Evolutionary conservation across 2,113 vertebrate genomes (phyloP), one percentile per base, ranked within the genome.

Genomic region (Aegotheles bennettii): DNA sequence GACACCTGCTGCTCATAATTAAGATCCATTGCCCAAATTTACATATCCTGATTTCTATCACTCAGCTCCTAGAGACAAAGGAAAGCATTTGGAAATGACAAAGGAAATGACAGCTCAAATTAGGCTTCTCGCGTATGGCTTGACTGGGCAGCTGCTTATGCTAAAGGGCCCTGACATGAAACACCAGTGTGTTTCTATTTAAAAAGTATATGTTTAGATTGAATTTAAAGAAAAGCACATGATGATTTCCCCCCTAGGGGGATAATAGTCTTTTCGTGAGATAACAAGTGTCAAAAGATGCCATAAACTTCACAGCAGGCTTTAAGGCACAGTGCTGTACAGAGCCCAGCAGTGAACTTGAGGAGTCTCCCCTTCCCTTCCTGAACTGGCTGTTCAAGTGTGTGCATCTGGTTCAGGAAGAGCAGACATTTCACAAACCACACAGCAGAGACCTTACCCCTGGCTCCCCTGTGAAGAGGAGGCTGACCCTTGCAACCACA

Each of bases 1-100:
- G 98, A 98, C 99, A 99, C 98, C 99, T 99, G 99, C 98, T 97
- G 98, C 97, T 98, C 97, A 97, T 98, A 98, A 99, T 99, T 98
- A 99, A 98, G 98, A 98, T 98, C 97, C 97, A 98, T 98, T 95
- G 97, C 97, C 97, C 97, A 87, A 35, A 98, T 98, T 98, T 99
- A 98, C 98, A 98, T 98, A 97, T 97, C 97, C 98, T 98, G 98
- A 98, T 98, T 98, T 98, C 97, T 97, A 97, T 98, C 98, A 75
- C 70, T 98, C 98, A 94, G 97, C 96, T 86, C 95, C 89, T 64
- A 61, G 93, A 95, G 97, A 99, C 98, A 98, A 97, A 97, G 84
- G 87, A 42, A 54, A 86, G 95, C 69, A 43, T 82, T 98, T 98
- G n/a, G n/a, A n/a, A n/a, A n/a, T n/a, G n/a, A n/a, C n/a, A n/a